Conservation (phyloP, 2,888 invertebrate genomes). For the Horisme vitalbata region DNA sequence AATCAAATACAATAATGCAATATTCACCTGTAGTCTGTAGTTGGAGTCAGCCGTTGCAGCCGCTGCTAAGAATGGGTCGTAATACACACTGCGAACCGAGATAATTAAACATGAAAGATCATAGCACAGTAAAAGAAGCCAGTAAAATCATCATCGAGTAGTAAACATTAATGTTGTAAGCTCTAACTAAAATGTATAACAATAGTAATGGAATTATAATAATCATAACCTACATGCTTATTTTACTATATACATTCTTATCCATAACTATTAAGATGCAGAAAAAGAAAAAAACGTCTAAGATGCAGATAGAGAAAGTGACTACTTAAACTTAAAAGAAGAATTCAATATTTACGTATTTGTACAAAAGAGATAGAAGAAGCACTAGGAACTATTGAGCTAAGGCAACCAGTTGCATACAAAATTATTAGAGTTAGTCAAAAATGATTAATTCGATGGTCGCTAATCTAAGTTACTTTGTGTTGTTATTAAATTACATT, state of each 20-base stretch:
- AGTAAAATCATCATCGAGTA: neutral
- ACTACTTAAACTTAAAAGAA: constrained; percentile 3
- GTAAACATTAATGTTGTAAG: constrained; percentile 11
- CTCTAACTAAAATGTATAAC: constrained; percentile 13
- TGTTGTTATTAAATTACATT: constrained; percentile 38
- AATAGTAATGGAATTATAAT: neutral
- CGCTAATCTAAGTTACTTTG: constrained; percentile 36
- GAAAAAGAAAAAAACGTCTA: constrained; percentile 5
- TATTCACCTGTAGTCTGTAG: constrained; percentile 94
- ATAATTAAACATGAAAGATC: constrained; percentile 25
- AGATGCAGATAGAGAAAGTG: constrained; percentile 13
- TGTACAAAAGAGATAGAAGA: constrained; percentile 29
- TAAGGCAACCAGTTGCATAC: constrained; percentile 43
- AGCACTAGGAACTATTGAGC: constrained; percentile 40
- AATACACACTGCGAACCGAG: constrained; percentile 91
- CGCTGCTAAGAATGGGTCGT: constrained; percentile 97
- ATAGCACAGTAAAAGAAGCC: neutral
- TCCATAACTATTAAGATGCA: constrained; percentile 13
- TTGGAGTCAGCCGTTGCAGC: constrained; percentile 93
- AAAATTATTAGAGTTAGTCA: constrained; percentile 45
- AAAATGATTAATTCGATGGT: constrained; percentile 33
- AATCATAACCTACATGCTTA: constrained; percentile 12
- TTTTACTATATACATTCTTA: constrained; percentile 15
- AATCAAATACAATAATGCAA: constrained; percentile 4
- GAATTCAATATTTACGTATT: constrained; percentile 17